Percentiles rank a stretch among this genome's conserved stretches.
Conservation (phyloP, 2,113 vertebrate species). For the Aplodontia rufa region DNA sequence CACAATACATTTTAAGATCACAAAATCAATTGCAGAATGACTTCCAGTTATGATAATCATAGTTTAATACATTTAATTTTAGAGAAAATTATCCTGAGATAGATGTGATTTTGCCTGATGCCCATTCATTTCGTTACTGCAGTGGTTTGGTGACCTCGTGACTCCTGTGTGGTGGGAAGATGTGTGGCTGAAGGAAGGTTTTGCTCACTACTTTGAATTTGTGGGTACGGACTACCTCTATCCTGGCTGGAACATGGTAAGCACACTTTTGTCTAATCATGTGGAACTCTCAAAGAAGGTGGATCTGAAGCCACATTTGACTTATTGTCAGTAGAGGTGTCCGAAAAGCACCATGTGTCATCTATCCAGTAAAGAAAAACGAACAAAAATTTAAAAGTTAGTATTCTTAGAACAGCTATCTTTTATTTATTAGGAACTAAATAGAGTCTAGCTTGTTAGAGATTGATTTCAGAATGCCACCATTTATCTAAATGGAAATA, state of each 20-base stretch:
- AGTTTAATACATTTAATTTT: conserved; percentile 1
- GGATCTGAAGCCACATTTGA: conserved; percentile 12
- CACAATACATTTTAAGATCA: not conserved
- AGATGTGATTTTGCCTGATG: not conserved
- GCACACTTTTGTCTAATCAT: conserved; percentile 58
- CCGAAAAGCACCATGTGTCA: conserved; percentile 60
- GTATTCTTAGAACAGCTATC: conserved; percentile 64
- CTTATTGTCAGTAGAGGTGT: not conserved
- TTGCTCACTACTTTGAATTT: conserved; percentile 98
- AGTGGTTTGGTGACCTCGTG: conserved; percentile 99
- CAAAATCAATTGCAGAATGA: not conserved
- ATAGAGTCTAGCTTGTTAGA: conserved; percentile 50
- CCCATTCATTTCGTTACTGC: conserved; percentile 64
- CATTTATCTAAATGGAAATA: conserved; percentile 50
- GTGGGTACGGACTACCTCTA: conserved; percentile 98
- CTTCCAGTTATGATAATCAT: conserved; percentile 1
- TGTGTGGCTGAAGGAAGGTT: conserved; percentile 98
- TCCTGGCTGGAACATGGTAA: conserved; percentile 99
- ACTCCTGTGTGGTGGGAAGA: conserved; percentile 99
- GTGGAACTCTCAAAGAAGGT: not conserved
- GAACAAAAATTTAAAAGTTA: conserved; percentile 68
- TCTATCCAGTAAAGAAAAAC: conserved; percentile 68
- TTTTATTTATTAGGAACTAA: conserved; percentile 67
- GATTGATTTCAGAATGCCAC: conserved; percentile 57
- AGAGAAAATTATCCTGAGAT: not conserved